A percentile compares a stretch with the other conserved stretches of the same genome.
These are phyloP conservation scores for Cinara cedri DNA, from an alignment of 2,888 invertebrate genomes.

Conservation along the genomic window DNA sequence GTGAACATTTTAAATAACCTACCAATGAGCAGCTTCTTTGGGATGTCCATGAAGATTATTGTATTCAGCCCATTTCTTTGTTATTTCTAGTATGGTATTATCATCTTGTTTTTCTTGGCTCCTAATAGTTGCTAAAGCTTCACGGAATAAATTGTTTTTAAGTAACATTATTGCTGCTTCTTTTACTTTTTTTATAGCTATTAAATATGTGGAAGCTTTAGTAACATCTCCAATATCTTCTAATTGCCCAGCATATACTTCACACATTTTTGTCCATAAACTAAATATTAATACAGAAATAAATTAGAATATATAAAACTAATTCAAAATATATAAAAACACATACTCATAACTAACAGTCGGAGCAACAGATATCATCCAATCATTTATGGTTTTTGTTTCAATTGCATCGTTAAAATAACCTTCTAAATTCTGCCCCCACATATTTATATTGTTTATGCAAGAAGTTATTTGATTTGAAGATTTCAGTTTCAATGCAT, in stretches of 20 bases:
- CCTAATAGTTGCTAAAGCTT: slow-evolving; percentile 62
- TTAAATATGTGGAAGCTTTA: slow-evolving; percentile 62
- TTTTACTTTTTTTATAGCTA: slow-evolving; percentile 61
- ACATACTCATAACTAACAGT: slow-evolving; percentile 50
- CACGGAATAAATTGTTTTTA: slow-evolving; percentile 62
- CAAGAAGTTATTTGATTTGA: slow-evolving; percentile 28
- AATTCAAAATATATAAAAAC: not conserved
- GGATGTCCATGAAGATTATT: slow-evolving; percentile 59
- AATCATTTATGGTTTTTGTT: slow-evolving; percentile 50
- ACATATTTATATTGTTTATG: slow-evolving; percentile 49
- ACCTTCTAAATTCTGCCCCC: slow-evolving; percentile 46
- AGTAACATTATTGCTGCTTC: slow-evolving; percentile 64
- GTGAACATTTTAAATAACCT: slow-evolving; percentile 3
- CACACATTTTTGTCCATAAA: slow-evolving; percentile 68
- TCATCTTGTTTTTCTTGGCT: slow-evolving; percentile 44
- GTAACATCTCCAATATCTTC: slow-evolving; percentile 65
- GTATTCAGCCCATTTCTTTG: slow-evolving; percentile 58
- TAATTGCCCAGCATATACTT: slow-evolving; percentile 68
- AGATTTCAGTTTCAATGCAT: slow-evolving; percentile 38
- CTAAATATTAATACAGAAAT: slow-evolving; percentile 61
- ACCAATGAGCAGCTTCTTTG: slow-evolving; percentile 60
- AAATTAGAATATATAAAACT: not conserved
- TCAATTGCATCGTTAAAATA: slow-evolving; percentile 49
- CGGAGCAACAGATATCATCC: slow-evolving; percentile 50
- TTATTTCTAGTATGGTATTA: slow-evolving; percentile 33